Evolutionary conservation across 2,888 invertebrate species (phyloP).

Genomic region (Acanthosoma haemorrhoidale): DNA sequence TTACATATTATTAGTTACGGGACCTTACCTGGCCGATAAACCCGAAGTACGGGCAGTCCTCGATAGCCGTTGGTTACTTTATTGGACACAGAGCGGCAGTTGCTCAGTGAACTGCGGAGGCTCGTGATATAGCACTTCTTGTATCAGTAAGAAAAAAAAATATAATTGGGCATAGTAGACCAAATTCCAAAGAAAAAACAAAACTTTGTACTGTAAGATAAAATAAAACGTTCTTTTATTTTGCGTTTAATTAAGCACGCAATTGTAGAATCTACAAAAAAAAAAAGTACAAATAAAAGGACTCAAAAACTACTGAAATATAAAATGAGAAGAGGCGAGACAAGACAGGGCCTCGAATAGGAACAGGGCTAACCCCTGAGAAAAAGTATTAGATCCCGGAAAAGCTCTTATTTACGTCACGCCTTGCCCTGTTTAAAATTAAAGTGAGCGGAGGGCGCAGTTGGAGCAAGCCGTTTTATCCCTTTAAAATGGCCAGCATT

Average conservation of each 20-base stretch:
- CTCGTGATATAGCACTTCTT: too few relatives aligned
- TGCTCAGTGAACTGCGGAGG: too few relatives aligned
- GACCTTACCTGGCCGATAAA: too few relatives aligned
- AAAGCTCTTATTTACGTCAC: conserved; percentile 3
- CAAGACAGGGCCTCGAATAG: not conserved
- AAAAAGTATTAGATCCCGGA: conserved; percentile 8
- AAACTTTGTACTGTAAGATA: too few relatives aligned
- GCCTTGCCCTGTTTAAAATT: conserved; percentile 12
- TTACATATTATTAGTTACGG: too few relatives aligned
- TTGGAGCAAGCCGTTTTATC: conserved; percentile 17
- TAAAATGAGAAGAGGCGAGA: conserved; percentile 10
- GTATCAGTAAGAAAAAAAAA: too few relatives aligned
- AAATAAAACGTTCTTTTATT: too few relatives aligned
- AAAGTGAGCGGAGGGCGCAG: not conserved
- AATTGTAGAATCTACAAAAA: not conserved
- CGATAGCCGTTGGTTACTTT: too few relatives aligned
- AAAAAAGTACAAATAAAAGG: conserved; percentile 1
- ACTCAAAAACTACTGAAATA: not conserved
- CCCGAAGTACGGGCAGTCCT: too few relatives aligned
- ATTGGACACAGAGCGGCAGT: too few relatives aligned
- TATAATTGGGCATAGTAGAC: too few relatives aligned
- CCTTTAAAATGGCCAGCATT: conserved; percentile 28
- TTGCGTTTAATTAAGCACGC: not conserved
- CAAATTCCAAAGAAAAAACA: too few relatives aligned
- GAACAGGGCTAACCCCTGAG: not conserved